A percentile compares a stretch with the other conserved stretches of the same genome.
Conservation (phyloP, 2,113 vertebrate genomes). For the Malurus cyaneus region DNA sequence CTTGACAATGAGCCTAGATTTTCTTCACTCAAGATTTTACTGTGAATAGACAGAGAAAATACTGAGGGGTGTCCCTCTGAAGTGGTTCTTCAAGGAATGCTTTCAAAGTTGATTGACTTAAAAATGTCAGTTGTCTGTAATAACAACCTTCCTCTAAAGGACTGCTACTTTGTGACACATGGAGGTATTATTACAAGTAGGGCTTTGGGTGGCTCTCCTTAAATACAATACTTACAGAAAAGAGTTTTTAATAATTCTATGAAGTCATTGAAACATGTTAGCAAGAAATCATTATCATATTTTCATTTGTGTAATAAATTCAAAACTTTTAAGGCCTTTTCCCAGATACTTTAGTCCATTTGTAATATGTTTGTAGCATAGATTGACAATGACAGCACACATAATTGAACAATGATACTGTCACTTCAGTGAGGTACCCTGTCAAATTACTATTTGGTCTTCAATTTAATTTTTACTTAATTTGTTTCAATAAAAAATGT, state of each 20-base stretch:
- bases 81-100: neutral
- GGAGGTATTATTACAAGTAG: neutral
- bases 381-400: rapidly evolving
- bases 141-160: neutral
- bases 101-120: neutral
- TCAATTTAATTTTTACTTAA: neutral
- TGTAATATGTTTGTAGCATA: neutral
- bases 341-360: neutral
- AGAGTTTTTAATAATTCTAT: neutral
- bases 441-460: neutral
- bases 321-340: neutral
- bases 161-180: neutral
- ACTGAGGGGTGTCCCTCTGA: neutral
- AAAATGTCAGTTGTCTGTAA: neutral
- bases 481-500: neutral
- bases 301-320: neutral
- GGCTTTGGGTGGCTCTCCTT: neutral
- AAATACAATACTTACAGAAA: neutral
- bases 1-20: neutral
- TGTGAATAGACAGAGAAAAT: neutral
- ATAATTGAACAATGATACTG: neutral
- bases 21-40: neutral
- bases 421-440: neutral
- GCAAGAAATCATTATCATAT: neutral
- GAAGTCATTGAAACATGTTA: neutral